phyloP scores from a whole-genome alignment of 2,113 vertebrate genomes.

The Cheirogaleus medius region DNA sequence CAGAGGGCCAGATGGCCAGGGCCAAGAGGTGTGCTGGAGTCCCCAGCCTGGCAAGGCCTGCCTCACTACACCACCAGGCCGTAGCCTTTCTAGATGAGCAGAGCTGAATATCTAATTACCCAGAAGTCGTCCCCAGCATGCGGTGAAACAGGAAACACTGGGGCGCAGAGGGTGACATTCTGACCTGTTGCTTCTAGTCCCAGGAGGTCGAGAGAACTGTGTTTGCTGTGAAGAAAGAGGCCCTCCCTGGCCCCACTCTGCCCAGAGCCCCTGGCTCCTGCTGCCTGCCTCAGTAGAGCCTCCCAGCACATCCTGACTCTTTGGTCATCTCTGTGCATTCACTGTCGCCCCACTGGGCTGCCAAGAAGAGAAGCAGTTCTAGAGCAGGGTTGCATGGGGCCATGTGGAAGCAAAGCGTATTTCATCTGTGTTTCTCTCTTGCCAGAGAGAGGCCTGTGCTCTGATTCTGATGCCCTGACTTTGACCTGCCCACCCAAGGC shows the following conservation, averaged over 20 bases:
- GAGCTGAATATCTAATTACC: fast-evolving
- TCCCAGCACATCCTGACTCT: not conserved
- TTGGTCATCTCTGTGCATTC: fast-evolving
- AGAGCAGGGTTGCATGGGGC: fast-evolving
- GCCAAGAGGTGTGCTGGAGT: fast-evolving
- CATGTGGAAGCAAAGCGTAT: fast-evolving
- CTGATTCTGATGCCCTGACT: fast-evolving
- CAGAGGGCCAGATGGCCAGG: not conserved
- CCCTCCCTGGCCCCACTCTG: fast-evolving
- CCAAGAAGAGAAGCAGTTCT: no score
- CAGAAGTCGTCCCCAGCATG: fast-evolving
- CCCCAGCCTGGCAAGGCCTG: not conserved
- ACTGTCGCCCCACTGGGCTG: fast-evolving
- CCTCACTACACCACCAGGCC: fast-evolving
- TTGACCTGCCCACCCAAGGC: not conserved
- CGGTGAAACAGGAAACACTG: not conserved
- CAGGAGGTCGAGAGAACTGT: not conserved
- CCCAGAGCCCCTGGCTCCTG: not conserved
- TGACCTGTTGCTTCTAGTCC: not conserved
- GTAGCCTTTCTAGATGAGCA: not conserved
- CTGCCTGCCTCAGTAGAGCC: fast-evolving
- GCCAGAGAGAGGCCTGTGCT: fast-evolving
- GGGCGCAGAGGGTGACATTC: not conserved
- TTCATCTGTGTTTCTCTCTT: no score
- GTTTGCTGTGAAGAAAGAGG: not conserved